Conservation (phyloP, 2,888 invertebrate species). For the Dicranocentrus wangi region DNA sequence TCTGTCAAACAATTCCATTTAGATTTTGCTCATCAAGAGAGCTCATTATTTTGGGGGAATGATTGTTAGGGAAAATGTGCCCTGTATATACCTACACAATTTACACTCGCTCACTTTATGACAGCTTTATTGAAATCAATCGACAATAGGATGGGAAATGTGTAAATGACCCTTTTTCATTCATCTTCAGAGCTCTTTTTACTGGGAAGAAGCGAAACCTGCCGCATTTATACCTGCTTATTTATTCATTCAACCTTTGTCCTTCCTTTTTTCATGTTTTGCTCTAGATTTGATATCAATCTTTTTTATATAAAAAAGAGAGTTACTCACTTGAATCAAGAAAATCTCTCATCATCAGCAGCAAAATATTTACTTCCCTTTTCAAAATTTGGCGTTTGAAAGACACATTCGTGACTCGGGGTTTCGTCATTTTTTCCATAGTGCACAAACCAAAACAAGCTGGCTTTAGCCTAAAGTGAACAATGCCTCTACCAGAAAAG, state of each 20-base stretch:
- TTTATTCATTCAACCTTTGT: constrained; percentile 34
- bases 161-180: constrained; percentile 48
- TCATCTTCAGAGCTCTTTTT: constrained; percentile 22
- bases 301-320: constrained; percentile 21
- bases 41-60: no score
- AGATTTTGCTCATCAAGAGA: no score
- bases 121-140: constrained; percentile 2
- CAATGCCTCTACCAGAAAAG: no score
- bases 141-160: constrained; percentile 21
- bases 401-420: constrained; percentile 55
- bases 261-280: constrained; percentile 36
- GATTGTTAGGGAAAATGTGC: no score
- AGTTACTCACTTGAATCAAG: constrained; percentile 21
- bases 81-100: no score
- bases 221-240: not conserved
- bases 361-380: constrained; percentile 41
- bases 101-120: no score
- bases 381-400: constrained; percentile 56
- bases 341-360: constrained; percentile 22
- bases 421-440: constrained; percentile 32
- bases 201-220: not conserved
- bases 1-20: no score
- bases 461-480: not conserved
- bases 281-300: constrained; percentile 55
- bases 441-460: not conserved